Base-by-base conservation (phyloP, 1,140 invertebrate genomes). In the Drosophila varians region DNA sequence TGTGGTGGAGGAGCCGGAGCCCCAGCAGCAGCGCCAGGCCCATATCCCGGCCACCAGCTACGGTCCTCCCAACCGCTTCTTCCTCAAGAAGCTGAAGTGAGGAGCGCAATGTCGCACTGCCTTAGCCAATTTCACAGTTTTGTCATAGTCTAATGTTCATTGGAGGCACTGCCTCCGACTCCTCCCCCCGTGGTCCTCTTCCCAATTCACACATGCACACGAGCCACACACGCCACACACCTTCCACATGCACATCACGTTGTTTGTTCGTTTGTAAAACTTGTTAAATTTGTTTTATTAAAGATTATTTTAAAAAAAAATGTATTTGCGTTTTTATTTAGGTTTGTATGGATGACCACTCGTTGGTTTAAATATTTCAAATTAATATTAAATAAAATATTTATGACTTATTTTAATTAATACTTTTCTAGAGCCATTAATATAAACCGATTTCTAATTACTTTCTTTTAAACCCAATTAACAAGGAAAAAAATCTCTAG, bases 71-170 rank as follows among this genome's bases (percentile, higher is more conserved):
- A 80, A 66, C 61, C 89, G 84, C 34, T 90, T 77, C 58, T 90
- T 87, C 58, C 54, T 90, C 23, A 89, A 90, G 84, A 90, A 87
- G 56, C 54, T 80, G 12, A 88, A 86, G 77, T 89, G 56, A 83
- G n/a, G n/a, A 38, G 25, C 8, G 2, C n/a, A 11, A n/a, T 3
- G 3, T 11, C 18, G 19, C 25, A 25, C 18, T 45, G 42, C 18
- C 36, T 40, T 64, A 68, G 62, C 45, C 19, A 69, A 75, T 49
- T 77, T 71, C 38, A 12, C 54, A 61, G 42, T 80, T n/a, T 79
- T 77, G 72, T 70, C 73, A 60, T 84, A 88, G 77, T 88, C 64
- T 43, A 66, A 68, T 68, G 21, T 66, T 61, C 64, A 64, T 74
- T 49, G 76, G 66, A 57, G 25, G 46, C 45, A 68, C 52, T 9